phyloP scores from a whole-genome alignment of 2,797 vertebrate genomes.

The Tokudaia tokunoshimensis region DNA sequence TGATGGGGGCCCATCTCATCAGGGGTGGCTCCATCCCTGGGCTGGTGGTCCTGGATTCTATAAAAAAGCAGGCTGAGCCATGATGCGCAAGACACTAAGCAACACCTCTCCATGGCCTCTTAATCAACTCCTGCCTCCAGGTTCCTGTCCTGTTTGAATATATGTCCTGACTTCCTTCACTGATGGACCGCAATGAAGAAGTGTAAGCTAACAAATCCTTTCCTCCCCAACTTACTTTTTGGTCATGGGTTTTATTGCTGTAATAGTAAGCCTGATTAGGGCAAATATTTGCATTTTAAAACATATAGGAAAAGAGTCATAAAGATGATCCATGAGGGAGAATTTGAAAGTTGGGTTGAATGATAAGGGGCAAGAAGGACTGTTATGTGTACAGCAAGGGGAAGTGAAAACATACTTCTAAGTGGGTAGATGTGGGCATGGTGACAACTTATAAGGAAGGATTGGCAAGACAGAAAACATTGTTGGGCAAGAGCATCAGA shows the following conservation, averaged over 20 bases:
- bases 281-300: not conserved
- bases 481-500: not conserved
- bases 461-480: not conserved
- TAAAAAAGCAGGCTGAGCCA: not conserved
- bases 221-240: not conserved
- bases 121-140: not conserved
- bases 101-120: not conserved
- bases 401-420: not conserved
- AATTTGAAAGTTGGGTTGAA: not conserved
- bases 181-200: not conserved
- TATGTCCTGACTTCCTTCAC: not conserved
- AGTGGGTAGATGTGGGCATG: not conserved
- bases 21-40: not conserved
- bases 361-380: not conserved
- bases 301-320: not conserved
- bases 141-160: not conserved
- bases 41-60: not conserved
- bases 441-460: not conserved
- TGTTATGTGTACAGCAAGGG: not conserved
- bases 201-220: not conserved
- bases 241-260: not conserved
- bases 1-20: not conserved
- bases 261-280: not conserved
- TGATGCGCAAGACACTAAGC: not conserved
- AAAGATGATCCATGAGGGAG: not conserved